Evolutionary conservation across 1,140 invertebrate species (phyloP).

Genomic region (Pristionchus pacificus): DNA sequence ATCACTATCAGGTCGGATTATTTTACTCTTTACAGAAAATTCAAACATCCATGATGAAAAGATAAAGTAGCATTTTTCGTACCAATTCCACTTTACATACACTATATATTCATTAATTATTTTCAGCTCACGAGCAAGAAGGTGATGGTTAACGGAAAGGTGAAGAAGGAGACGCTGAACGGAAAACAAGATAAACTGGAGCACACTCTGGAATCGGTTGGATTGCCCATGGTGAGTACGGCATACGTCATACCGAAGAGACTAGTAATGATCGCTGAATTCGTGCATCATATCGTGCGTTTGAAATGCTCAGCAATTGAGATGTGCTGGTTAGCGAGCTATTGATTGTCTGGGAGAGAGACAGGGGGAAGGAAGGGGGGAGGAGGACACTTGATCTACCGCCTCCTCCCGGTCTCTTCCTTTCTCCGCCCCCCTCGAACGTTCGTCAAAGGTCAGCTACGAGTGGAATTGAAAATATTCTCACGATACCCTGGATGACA

Average conservation of each 20-base stretch:
- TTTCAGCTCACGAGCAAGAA: slow-evolving; percentile 54
- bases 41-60: slow-evolving; percentile 9
- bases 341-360: too few species aligned
- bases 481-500: neutral
- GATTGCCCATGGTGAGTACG: neutral
- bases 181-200: slow-evolving; percentile 41
- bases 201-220: slow-evolving; percentile 62
- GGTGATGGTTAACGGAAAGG: slow-evolving; percentile 45
- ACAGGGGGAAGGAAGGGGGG: too few species aligned
- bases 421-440: too few species aligned
- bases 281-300: neutral
- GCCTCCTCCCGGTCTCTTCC: too few species aligned
- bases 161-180: slow-evolving; percentile 44
- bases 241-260: neutral
- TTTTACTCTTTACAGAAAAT: too few species aligned
- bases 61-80: neutral
- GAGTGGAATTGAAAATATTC: too few species aligned
- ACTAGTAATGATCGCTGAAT: too few species aligned
- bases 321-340: too few species aligned
- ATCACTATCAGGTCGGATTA: slow-evolving; percentile 64
- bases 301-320: too few species aligned
- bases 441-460: too few species aligned
- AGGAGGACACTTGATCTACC: too few species aligned
- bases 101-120: neutral
- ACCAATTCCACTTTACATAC: slow-evolving; percentile 7